Base-by-base conservation (phyloP, 2,888 invertebrate species). In the Xanthia icteritia region DNA sequence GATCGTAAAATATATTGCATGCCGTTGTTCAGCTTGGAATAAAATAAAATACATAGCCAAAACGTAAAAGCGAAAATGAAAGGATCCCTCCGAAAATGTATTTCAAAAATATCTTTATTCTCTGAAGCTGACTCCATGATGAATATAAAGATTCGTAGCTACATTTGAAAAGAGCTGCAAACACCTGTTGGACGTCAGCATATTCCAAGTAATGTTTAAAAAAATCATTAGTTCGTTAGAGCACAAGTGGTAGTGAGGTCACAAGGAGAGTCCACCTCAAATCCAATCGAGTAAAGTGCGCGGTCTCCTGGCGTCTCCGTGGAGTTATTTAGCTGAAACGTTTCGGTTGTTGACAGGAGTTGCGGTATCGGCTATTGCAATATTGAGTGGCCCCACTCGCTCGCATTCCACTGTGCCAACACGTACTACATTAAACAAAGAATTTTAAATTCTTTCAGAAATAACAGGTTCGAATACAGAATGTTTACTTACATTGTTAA, bases 211-310 rank as follows among this genome's bases (percentile, higher is more conserved):
- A 75, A 80, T 80, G 81, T 83, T 87, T 78, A 45, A 83, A 83
- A 81, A 89, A 89, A 84, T 83, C 79, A 86, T 90, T 83, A 82
- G 81, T 85, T 83, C 63, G 73, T 88, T 80, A 84, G 74, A 82
- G 73, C 70, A 77, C 84, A 85, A 87, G 89, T 89, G 86, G 83
- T 79, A 81, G 88, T 87, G 91, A 91, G 90, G 91, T 91, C 90
- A 92, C 88, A 88, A 90, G 91, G 89, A 91, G 89, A 92, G 93
- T 92, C 92, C 93, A 94, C 93, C 94, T 94, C 90, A 91, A 92
- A 95, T 93, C 93, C 95, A 96, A 96, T 96, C 94, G 93, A 90
- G 92, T 93, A 94, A 94, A 96, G 96, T 96, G 95, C 94, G 91
- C 91, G 92, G 92, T 90, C 91, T 91, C 91, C 86, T 89, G 90